Evolutionary conservation across 53 echinoderm and acorn worm genomes (phyloP).

Genomic region (Antedon mediterranea): DNA sequence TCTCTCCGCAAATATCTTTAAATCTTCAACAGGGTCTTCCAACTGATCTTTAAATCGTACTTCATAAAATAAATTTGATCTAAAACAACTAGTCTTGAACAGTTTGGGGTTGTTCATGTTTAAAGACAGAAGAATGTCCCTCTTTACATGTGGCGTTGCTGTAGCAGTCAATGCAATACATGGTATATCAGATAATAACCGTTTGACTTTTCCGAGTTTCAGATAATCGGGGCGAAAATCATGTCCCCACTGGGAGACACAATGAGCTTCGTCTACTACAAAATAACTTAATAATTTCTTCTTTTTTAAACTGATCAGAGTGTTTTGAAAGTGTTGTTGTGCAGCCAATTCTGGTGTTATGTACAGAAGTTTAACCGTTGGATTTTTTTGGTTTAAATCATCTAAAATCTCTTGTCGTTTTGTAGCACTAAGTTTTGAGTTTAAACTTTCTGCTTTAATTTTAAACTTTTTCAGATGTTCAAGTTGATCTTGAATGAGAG

Average conservation of each 20-base stretch:
- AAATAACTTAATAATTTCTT: constrained; percentile 42
- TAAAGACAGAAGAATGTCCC: constrained; percentile 47
- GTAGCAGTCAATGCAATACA: constrained; percentile 91
- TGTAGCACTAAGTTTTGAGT: constrained; percentile 61
- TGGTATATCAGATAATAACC: constrained; percentile 37
- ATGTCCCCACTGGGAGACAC: constrained; percentile 98
- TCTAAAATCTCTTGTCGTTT: constrained; percentile 46
- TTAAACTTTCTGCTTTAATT: constrained; percentile 56
- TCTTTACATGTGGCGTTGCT: constrained; percentile 55
- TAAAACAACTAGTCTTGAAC: constrained; percentile 78
- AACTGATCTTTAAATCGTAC: constrained; percentile 75
- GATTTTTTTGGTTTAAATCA: constrained; percentile 48
- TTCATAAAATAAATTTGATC: constrained; percentile 77
- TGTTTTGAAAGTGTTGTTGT: constrained; percentile 40
- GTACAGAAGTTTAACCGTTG: constrained; percentile 63
- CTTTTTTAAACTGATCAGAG: constrained; percentile 33
- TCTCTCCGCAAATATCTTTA: constrained; percentile 56
- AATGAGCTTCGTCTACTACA: constrained; percentile 92
- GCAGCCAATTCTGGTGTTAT: constrained; percentile 87
- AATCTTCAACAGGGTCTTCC: constrained; percentile 55
- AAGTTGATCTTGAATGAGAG: constrained; percentile 87
- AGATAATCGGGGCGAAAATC: constrained; percentile 94
- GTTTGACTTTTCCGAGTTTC: constrained; percentile 55
- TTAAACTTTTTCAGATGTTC: constrained; percentile 49
- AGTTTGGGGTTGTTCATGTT: constrained; percentile 32